Conservation (phyloP, 2,797 vertebrate species). For the Mormyrops attenuatus region DNA sequence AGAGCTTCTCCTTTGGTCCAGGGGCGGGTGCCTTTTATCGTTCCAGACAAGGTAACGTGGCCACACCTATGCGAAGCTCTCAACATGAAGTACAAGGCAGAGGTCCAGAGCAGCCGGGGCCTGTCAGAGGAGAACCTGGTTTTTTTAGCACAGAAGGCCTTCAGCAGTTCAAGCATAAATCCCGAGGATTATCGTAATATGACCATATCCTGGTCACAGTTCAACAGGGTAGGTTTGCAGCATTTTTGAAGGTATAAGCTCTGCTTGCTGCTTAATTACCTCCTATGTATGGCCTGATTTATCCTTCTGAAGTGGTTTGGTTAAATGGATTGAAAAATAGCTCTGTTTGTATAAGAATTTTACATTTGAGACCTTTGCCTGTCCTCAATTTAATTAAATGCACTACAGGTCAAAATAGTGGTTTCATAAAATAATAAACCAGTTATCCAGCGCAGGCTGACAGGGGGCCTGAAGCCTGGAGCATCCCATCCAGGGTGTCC, state of each 20-base stretch:
- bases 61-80: conserved; percentile 87
- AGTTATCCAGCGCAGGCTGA: not conserved
- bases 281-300: not conserved
- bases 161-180: conserved; percentile 76
- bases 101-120: conserved; percentile 86
- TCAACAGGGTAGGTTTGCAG: conserved; percentile 76
- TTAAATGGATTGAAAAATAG: not conserved
- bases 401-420: not conserved
- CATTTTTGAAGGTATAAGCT: not conserved
- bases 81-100: conserved; percentile 94
- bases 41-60: conserved; percentile 90
- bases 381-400: not conserved
- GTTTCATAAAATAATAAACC: not conserved
- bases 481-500: not conserved
- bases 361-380: not conserved
- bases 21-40: conserved; percentile 85
- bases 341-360: not conserved
- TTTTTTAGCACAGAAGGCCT: conserved; percentile 91
- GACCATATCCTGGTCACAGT: conserved; percentile 92
- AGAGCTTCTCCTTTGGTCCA: conserved; percentile 35
- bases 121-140: conserved; percentile 89
- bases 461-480: not conserved
- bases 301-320: not conserved
- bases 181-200: conserved; percentile 80
- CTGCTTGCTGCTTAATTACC: not conserved